Evolutionary conservation across 2,888 invertebrate species (phyloP), one percentile per base, ranked within the genome.

Genomic region (Neocrepidodera transversa): DNA sequence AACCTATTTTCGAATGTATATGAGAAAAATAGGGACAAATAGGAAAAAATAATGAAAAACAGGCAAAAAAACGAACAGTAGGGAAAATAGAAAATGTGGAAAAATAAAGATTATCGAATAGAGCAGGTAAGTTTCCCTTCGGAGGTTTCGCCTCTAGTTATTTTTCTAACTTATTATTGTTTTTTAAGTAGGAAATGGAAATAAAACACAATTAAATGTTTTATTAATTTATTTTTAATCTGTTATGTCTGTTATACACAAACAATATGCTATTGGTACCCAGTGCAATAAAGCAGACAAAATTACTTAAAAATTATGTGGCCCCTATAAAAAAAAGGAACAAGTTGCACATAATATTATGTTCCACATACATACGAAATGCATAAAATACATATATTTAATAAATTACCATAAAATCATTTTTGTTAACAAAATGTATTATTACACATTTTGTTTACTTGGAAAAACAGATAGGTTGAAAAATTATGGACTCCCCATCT

Each of bases 331-430:
- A 63, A 60, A 63, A 53, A 55, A 63, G 68, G 64, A 66, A 62
- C 62, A 59, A 70, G 32, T 70, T 71, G 67, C 69, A 71, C 70
- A 74, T 68, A 72, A 68, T 67, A 69, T 60, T 68, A 68, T 71
- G 69, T 47, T 71, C 70, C 66, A 68, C 66, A 65, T 65, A 63
- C 65, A 66, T 68, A 73, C 66, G 65, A 52, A 69, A 66, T 68
- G 68, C 66, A 72, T 68, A 69, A 72, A 66, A 68, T 65, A 42
- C 42, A 68, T 48, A 66, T 64, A 66, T 42, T 18, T 28, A 51
- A 61, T 61, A 70, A 68, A 70, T 68, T 67, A 59, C 54, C 13
- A 53, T 64, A 62, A 60, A 68, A 68, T 64, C 65, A 66, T 64
- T 65, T 67, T 68, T 30, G 61, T n/a, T n/a, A 57, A 62, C 51